Percentiles rank a stretch among this genome's conserved stretches.
Evolutionary conservation across 2,113 vertebrate genomes (phyloP).

Genomic region (Semicossyphus pulcher): DNA sequence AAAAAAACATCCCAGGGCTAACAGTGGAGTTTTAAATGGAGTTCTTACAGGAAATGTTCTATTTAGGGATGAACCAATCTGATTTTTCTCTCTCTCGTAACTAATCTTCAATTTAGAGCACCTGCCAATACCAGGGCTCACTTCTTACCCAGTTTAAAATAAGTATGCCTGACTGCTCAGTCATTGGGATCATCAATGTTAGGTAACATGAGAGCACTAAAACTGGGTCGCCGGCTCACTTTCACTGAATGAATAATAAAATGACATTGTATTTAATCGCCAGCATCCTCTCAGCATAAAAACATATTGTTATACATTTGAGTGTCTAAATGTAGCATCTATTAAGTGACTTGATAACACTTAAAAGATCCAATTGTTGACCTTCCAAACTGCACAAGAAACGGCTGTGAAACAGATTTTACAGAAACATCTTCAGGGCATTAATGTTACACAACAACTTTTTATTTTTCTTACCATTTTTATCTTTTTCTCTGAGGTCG

Average conservation of each 20-base stretch:
- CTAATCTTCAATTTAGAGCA: neutral
- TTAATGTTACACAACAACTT: neutral
- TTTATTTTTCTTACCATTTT: slow-evolving; percentile 80
- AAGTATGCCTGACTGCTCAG: neutral
- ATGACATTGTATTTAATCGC: neutral
- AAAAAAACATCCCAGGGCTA: neutral
- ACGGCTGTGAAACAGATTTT: neutral
- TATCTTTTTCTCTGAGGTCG: slow-evolving; percentile 86
- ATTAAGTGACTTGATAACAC: neutral
- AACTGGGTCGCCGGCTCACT: neutral
- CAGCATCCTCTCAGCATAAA: neutral
- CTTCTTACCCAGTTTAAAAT: neutral
- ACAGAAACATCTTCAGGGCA: neutral
- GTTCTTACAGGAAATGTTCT: neutral
- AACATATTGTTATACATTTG: neutral
- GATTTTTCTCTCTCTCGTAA: neutral
- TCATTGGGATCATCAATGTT: neutral
- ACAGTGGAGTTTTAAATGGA: neutral
- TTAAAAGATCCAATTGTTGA: neutral
- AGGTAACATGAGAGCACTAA: neutral
- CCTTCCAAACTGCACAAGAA: neutral
- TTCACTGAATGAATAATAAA: neutral
- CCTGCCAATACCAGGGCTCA: neutral
- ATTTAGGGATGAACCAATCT: neutral
- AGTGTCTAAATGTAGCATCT: neutral